phyloP scores from a whole-genome alignment of 2,113 vertebrate genomes.

The Bubalus kerabau region DNA sequence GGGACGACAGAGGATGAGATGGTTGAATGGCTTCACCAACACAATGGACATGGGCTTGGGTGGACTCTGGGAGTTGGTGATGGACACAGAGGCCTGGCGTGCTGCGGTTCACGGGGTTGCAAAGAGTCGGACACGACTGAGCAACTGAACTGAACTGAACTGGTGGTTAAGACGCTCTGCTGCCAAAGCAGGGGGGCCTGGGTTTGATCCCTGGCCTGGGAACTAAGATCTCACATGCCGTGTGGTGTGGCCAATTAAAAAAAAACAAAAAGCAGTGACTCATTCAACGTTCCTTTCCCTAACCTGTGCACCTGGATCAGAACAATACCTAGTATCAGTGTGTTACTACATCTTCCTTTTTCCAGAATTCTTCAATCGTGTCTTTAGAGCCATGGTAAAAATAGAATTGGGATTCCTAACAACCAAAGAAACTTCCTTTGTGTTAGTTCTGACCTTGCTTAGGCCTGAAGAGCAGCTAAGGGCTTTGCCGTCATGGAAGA shows the following conservation, averaged over 20 bases:
- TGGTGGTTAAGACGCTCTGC: too few species aligned
- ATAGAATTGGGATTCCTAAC: background rate
- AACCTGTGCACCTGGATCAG: background rate
- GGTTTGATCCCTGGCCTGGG: too few species aligned
- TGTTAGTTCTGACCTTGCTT: background rate
- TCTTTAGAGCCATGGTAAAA: background rate
- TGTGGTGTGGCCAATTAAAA: too few species aligned
- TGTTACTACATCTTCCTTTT: background rate
- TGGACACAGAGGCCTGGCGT: too few species aligned
- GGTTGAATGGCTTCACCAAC: too few species aligned
- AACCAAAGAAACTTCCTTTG: background rate
- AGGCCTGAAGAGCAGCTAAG: background rate
- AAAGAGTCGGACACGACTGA: too few species aligned
- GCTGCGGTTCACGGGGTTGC: accelerated
- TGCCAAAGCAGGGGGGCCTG: too few species aligned
- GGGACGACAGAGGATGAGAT: too few species aligned
- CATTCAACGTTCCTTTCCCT: background rate
- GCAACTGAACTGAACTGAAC: too few species aligned
- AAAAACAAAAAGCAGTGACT: background rate
- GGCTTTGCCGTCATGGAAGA: background rate
- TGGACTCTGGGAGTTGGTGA: accelerated
- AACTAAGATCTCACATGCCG: too few species aligned
- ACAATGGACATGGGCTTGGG: accelerated
- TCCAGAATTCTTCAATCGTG: background rate
- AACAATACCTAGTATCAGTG: background rate